Base-by-base conservation (phyloP, 2,888 invertebrate genomes). In the Dexiosoma caninum region DNA sequence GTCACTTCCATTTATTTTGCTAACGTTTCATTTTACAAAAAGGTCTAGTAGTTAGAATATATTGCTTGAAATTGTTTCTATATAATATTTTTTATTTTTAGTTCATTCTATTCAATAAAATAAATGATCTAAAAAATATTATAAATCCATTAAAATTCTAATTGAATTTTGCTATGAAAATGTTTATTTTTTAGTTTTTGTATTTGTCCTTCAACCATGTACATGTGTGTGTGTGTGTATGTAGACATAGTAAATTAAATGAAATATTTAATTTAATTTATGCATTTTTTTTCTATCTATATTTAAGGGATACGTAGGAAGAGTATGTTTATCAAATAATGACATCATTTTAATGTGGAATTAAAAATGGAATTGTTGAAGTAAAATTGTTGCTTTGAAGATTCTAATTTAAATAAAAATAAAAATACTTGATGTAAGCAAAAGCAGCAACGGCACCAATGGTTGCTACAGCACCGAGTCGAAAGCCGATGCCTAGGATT, bases 321-420 rank as follows among this genome's bases (percentile, higher is more conserved):
- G 21, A 32, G 30, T 57, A 37, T 14, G 74, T 27, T 32, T 30
- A 44, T 8, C 49, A 42, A 66, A 78, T 78, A 70, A 78, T 42
- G 70, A 57, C 70, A 78, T 78, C 19, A 64, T 77, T 57, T 59
- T 32, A 55, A 72, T 59, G 72, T 77, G 81, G 77, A 81, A 81
- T 81, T 69, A 74, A 81, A 77, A 81, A 69, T 81, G 81, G 81
- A 81, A 81, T 77, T 81, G 32, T 77, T 77, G 77, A 81, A 81
- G 81, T 81, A 69, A 62, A 55, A 21, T 46, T 37, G 16, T 64
- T 53, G 10, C 30, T 37, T 70, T 37, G 55, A 69, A 44, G 55
- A 35, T 44, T 44, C 23, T 69, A 60, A 67, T 67, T 60, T 23
- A 21, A 32, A 62, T 46, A 32, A 4, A 53, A 12, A 66, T 57